Evolutionary conservation across 2,113 vertebrate genomes (phyloP).

Genomic region (Merops nubicus): DNA sequence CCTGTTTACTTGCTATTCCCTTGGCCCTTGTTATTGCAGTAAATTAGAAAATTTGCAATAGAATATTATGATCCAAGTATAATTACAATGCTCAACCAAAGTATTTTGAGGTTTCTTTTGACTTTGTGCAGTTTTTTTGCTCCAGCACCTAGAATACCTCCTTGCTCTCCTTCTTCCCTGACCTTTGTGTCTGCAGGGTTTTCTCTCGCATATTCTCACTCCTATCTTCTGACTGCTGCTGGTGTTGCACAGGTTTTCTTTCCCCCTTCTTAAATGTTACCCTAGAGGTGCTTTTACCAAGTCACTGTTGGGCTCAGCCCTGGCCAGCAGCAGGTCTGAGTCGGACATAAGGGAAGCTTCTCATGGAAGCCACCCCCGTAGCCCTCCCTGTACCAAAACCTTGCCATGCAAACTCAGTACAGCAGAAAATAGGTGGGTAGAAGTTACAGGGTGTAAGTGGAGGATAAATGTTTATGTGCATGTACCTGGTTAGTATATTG

Average conservation of each 20-base stretch:
- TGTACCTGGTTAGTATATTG: neutral
- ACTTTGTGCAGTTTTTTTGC: neutral
- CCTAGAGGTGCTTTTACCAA: neutral
- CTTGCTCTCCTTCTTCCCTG: neutral
- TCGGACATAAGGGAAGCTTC: neutral
- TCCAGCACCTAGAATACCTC: neutral
- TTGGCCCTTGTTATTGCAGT: neutral
- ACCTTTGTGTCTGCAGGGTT: neutral
- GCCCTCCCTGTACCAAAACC: neutral
- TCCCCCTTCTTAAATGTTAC: neutral
- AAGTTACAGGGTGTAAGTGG: neutral
- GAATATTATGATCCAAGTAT: neutral
- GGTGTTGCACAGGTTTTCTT: neutral
- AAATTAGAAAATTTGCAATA: neutral
- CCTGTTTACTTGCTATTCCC: neutral
- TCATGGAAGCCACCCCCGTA: neutral
- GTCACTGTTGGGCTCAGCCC: neutral
- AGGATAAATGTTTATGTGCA: neutral
- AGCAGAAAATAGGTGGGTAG: rapidly evolving
- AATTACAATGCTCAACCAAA: neutral
- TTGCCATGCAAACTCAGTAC: neutral
- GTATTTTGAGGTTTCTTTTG: neutral
- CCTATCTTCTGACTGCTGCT: neutral
- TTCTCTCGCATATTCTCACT: neutral
- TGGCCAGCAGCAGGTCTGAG: neutral